phyloP scores from a whole-genome alignment of 1,140 invertebrate genomes.

The Sminthurides bifidus region DNA sequence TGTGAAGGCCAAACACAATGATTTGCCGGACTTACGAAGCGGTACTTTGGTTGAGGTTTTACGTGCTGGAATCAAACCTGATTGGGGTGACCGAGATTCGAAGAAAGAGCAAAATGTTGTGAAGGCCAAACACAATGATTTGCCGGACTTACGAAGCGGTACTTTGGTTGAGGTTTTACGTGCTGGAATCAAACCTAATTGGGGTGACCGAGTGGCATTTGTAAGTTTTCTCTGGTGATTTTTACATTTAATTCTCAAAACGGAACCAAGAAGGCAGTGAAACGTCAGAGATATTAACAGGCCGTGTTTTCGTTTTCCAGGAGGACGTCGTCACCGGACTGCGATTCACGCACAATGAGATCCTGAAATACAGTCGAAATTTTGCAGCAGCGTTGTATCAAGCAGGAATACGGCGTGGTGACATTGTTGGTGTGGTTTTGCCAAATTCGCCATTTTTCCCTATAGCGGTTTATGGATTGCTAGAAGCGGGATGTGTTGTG shows the following conservation, averaged over 20 bases:
- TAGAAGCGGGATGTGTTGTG: constrained; percentile 7
- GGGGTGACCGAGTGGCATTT: too few species aligned
- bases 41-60: too few species aligned
- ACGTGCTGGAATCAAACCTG: too few species aligned
- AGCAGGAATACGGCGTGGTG: constrained; percentile 13
- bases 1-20: neutral
- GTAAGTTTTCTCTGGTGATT: too few species aligned
- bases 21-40: too few species aligned
- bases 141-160: too few species aligned
- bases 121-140: neutral
- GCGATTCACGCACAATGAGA: constrained; percentile 18
- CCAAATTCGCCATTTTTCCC: constrained; percentile 20
- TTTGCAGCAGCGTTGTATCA: constrained; percentile 22
- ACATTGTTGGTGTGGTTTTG: constrained; percentile 16
- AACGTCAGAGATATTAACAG: neutral
- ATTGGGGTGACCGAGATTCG: neutral
- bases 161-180: too few species aligned
- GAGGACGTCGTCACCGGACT: constrained; percentile 17
- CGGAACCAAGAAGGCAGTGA: too few species aligned
- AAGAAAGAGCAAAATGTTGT: neutral
- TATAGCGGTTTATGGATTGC: constrained; percentile 6
- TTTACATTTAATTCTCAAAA: too few species aligned
- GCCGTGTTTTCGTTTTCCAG: constrained; percentile 5
- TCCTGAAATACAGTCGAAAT: constrained; percentile 15
- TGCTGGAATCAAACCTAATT: too few species aligned